These are phyloP conservation scores for Agrotis puta DNA, from an alignment of 2,888 invertebrate species.

Conservation along the genomic window DNA sequence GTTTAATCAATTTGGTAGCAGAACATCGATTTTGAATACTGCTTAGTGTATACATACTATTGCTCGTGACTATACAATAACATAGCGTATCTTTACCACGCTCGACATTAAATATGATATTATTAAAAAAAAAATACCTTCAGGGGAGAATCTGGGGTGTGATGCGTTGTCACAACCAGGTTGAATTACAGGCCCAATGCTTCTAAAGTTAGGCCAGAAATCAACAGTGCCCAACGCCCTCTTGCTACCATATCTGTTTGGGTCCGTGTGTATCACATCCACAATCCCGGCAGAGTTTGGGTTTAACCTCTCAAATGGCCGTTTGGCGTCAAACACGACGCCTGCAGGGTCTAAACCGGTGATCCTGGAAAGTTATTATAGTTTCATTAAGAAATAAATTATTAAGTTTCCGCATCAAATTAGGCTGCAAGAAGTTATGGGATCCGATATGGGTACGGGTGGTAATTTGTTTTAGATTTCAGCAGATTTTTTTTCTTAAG, in stretches of 20 bases:
- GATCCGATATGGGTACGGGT: not conserved
- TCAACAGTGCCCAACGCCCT: slow-evolving; percentile 79
- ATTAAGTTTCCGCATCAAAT: not conserved
- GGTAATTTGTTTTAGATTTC: not conserved
- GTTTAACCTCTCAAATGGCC: slow-evolving; percentile 70
- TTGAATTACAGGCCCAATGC: slow-evolving; percentile 74
- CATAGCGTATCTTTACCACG: not conserved
- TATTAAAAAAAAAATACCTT: slow-evolving; percentile 67
- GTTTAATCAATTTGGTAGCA: no score
- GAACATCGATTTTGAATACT: no score
- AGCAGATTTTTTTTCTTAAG: no score
- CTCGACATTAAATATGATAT: not conserved
- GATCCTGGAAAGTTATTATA: slow-evolving; percentile 73
- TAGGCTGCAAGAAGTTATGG: not conserved
- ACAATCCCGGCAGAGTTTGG: slow-evolving; percentile 79
- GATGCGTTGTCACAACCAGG: slow-evolving; percentile 78
- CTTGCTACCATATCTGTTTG: slow-evolving; percentile 80
- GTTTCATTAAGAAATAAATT: slow-evolving; percentile 11
- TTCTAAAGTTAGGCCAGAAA: slow-evolving; percentile 85
- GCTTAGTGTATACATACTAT: no score
- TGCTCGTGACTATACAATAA: no score
- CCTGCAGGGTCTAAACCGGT: slow-evolving; percentile 85
- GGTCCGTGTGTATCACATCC: slow-evolving; percentile 82
- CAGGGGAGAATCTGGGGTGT: slow-evolving; percentile 73
- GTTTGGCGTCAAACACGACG: slow-evolving; percentile 77